Conservation (phyloP, 2,888 invertebrate species). For the Idaea aversata region DNA sequence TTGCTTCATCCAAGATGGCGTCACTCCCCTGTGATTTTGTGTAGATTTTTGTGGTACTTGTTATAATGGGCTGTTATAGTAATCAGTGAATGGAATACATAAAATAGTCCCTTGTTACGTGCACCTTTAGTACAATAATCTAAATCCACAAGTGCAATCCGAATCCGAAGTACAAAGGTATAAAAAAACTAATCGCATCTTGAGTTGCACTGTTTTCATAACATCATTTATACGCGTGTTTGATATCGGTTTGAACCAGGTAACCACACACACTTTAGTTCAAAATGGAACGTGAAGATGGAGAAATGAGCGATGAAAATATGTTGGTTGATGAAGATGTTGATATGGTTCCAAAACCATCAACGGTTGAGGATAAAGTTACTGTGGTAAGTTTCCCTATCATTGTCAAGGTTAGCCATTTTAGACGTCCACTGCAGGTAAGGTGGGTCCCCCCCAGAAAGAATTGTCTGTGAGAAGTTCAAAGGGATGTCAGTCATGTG, state of each 20-base stretch:
- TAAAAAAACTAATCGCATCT: neutral
- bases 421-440: too few species aligned
- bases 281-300: constrained; percentile 67
- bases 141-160: neutral
- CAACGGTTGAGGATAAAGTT: constrained; percentile 34
- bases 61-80: neutral
- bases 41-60: neutral
- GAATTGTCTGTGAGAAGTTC: too few species aligned
- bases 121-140: neutral
- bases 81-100: neutral
- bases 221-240: neutral
- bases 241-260: neutral
- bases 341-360: constrained; percentile 25
- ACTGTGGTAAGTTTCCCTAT: constrained; percentile 49
- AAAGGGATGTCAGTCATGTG: too few species aligned
- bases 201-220: neutral
- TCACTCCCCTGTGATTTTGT: neutral
- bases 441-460: too few species aligned
- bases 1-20: neutral
- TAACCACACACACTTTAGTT: neutral
- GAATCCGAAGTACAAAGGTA: neutral
- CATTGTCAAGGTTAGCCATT: neutral
- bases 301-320: constrained; percentile 75
- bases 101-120: neutral
- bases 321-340: constrained; percentile 62